These are phyloP conservation scores for Homarus gammarus DNA, from an alignment of 2,888 invertebrate genomes.

Conservation along the genomic window DNA sequence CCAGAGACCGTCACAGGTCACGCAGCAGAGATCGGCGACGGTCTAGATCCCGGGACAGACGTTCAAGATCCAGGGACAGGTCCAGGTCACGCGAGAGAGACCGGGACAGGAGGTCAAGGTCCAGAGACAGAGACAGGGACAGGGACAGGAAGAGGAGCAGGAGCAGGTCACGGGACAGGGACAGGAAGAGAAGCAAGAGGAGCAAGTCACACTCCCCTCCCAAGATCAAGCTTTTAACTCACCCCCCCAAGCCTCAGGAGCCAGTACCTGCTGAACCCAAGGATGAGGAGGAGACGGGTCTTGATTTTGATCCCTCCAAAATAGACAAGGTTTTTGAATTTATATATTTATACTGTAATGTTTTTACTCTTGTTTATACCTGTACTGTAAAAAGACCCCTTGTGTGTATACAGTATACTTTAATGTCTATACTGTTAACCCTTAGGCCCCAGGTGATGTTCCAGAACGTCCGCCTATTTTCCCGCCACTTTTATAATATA, in stretches of 20 bases:
- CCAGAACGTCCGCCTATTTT: no score
- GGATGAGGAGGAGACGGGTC: slow-evolving; percentile 78
- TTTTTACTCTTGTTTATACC: no score
- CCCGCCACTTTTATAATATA: no score
- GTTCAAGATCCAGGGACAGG: slow-evolving; percentile 49
- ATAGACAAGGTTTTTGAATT: slow-evolving; percentile 85
- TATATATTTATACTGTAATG: background rate
- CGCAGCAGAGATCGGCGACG: slow-evolving; percentile 81
- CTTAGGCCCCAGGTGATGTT: no score
- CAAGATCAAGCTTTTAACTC: slow-evolving; percentile 74
- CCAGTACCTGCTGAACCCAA: slow-evolving; percentile 64
- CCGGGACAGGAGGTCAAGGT: slow-evolving; percentile 42
- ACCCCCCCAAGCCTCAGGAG: slow-evolving; percentile 76
- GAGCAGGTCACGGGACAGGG: slow-evolving; percentile 76
- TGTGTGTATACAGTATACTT: no score
- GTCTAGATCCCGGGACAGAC: slow-evolving; percentile 78
- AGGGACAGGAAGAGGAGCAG: slow-evolving; percentile 79
- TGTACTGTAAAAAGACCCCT: no score
- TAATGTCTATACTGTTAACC: no score
- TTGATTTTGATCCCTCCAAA: slow-evolving; percentile 87
- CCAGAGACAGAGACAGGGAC: slow-evolving; percentile 66
- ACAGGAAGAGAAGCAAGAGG: slow-evolving; percentile 74
- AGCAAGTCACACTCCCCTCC: slow-evolving; percentile 70
- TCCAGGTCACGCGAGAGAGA: slow-evolving; percentile 51
- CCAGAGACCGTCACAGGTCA: slow-evolving; percentile 81